These are phyloP conservation scores for Amblyteles armatorius DNA, from an alignment of 2,888 invertebrate genomes.

Conservation along the genomic window DNA sequence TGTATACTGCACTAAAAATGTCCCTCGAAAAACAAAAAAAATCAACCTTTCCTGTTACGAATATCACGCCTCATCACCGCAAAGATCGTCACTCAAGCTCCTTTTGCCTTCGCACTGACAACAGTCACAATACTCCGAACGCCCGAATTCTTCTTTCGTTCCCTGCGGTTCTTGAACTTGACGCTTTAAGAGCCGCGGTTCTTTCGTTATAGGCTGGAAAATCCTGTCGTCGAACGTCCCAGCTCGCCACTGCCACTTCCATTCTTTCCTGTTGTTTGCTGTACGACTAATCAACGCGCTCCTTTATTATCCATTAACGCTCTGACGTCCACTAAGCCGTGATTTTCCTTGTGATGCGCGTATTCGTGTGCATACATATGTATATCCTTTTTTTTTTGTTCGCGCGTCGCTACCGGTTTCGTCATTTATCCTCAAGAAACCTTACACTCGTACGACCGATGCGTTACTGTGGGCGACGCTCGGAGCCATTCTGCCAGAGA, in stretches of 20 bases:
- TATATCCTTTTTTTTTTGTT: neutral
- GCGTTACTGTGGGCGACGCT: slow-evolving; percentile 24
- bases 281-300: slow-evolving; percentile 43
- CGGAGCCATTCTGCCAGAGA: slow-evolving; percentile 13
- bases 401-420: slow-evolving; percentile 1
- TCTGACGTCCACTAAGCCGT: neutral
- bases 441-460: slow-evolving; percentile 5
- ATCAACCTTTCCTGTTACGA: no score
- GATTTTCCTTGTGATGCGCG: neutral
- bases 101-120: neutral
- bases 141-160: neutral
- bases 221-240: slow-evolving; percentile 46
- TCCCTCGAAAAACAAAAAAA: neutral
- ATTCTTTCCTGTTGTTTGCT: slow-evolving; percentile 53
- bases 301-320: neutral
- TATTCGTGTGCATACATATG: neutral
- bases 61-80: no score
- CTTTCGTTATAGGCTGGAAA: slow-evolving; percentile 56
- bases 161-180: slow-evolving; percentile 33
- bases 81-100: neutral
- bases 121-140: neutral
- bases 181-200: slow-evolving; percentile 35
- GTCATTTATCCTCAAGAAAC: slow-evolving; percentile 18
- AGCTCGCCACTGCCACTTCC: slow-evolving; percentile 34
- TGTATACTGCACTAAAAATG: neutral